These are phyloP conservation scores for Melinaea menophilus DNA, from an alignment of 2,888 invertebrate genomes.

Conservation along the genomic window DNA sequence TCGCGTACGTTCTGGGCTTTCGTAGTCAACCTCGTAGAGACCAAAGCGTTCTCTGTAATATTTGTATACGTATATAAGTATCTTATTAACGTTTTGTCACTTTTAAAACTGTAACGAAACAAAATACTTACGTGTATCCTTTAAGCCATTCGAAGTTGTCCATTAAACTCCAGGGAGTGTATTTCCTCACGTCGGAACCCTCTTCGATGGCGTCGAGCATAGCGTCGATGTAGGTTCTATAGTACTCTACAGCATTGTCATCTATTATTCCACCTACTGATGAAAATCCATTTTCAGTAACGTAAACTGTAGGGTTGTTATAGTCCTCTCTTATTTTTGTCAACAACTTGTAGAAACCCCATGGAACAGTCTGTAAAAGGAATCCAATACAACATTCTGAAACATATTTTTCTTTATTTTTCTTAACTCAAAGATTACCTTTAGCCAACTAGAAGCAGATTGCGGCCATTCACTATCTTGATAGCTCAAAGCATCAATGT, in stretches of 20 bases:
- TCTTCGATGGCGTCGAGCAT: too few species aligned
- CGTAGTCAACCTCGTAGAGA: conserved; percentile 73
- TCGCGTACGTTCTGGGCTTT: conserved; percentile 63
- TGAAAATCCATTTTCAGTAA: too few species aligned
- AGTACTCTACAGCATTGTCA: too few species aligned
- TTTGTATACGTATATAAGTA: conserved; percentile 11
- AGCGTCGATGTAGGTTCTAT: too few species aligned
- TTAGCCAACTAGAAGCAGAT: conserved; percentile 33
- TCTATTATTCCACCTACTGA: too few species aligned
- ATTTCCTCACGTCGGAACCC: conserved; percentile 47
- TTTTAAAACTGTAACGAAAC: background rate
- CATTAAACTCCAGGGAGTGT: conserved; percentile 78
- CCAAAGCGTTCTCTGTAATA: conserved; percentile 78
- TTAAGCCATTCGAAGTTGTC: conserved; percentile 79
- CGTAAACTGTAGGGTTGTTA: conserved; percentile 19
- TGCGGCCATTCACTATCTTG: conserved; percentile 37
- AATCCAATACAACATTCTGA: too few species aligned
- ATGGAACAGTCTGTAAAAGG: conserved; percentile 58
- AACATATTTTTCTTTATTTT: background rate
- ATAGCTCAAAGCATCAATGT: conserved; percentile 32
- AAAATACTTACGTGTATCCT: conserved; percentile 67
- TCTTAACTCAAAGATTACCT: conserved; percentile 26
- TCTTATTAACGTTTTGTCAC: background rate
- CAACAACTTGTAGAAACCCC: conserved; percentile 74
- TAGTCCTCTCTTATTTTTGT: conserved; percentile 64